phyloP scores from a whole-genome alignment of 2,113 vertebrate species.

The Rhynchopsitta pachyrhyncha region DNA sequence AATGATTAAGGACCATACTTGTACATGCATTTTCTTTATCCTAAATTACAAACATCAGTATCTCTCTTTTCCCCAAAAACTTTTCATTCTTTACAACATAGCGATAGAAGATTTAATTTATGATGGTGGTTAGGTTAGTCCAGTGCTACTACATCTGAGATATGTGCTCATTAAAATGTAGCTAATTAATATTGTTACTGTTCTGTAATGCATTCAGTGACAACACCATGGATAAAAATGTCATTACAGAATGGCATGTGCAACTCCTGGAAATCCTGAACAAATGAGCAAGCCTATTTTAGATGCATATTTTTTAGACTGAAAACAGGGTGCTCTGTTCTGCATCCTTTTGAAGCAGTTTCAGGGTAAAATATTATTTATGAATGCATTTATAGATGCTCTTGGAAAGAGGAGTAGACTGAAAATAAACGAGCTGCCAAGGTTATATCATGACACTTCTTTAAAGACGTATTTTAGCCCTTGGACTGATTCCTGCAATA shows the following conservation, averaged over 20 bases:
- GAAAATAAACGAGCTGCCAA: slow-evolving; percentile 46
- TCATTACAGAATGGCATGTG: neutral
- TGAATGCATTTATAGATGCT: slow-evolving; percentile 17
- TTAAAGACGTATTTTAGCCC: slow-evolving; percentile 36
- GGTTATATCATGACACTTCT: slow-evolving; percentile 17
- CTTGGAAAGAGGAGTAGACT: neutral
- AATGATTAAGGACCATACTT: neutral
- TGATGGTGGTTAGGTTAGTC: neutral
- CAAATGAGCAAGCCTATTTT: neutral
- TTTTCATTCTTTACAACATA: neutral
- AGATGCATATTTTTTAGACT: neutral
- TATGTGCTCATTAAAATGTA: neutral
- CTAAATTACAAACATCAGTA: neutral
- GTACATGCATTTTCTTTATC: neutral
- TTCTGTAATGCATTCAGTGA: neutral
- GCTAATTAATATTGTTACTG: neutral
- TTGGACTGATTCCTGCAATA: neutral
- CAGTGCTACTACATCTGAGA: neutral
- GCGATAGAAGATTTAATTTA: neutral
- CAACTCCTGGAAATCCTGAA: neutral
- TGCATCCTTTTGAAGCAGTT: neutral
- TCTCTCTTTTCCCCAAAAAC: neutral
- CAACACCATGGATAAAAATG: neutral
- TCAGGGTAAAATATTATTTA: neutral
- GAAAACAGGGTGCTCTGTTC: neutral